Conservation (phyloP, 2,797 vertebrate species). For the Oryzias dopingdopingensis region DNA sequence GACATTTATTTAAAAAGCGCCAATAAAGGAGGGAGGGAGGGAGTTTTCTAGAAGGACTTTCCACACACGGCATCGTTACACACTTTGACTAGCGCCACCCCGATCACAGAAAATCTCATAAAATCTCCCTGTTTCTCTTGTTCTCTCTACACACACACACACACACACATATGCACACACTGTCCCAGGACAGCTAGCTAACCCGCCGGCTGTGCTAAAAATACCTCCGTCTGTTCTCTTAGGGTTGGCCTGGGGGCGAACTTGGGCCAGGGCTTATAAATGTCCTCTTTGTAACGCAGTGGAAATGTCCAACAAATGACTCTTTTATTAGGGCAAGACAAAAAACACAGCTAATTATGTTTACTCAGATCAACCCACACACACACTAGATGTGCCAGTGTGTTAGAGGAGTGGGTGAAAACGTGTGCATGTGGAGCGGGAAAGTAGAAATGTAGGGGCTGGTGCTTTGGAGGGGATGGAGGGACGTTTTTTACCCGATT, state of each 20-base stretch:
- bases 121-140: slow-evolving; percentile 27
- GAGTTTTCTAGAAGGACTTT: slow-evolving; percentile 66
- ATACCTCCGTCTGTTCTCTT: slow-evolving; percentile 88
- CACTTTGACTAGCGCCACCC: slow-evolving; percentile 49
- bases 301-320: slow-evolving; percentile 98
- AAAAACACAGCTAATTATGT: slow-evolving; percentile 96
- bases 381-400: slow-evolving; percentile 38
- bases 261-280: slow-evolving; percentile 87
- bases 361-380: slow-evolving; percentile 86
- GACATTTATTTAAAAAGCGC: slow-evolving; percentile 81
- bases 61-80: slow-evolving; percentile 80
- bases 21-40: slow-evolving; percentile 76
- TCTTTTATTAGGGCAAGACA: slow-evolving; percentile 96
- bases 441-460: slow-evolving; percentile 27
- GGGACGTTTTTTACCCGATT: neutral
- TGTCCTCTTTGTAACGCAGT: slow-evolving; percentile 93
- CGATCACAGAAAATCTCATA: slow-evolving; percentile 32
- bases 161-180: slow-evolving; percentile 46
- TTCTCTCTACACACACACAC: slow-evolving; percentile 64
- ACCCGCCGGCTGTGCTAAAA: slow-evolving; percentile 85
- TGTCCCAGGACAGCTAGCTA: slow-evolving; percentile 49
- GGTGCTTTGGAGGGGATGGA: neutral
- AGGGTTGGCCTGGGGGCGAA: slow-evolving; percentile 90
- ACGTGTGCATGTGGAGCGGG: slow-evolving; percentile 9
- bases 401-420: neutral